Evolutionary conservation across 2,888 invertebrate genomes (phyloP).

Genomic region (Campopleginae sp.): DNA sequence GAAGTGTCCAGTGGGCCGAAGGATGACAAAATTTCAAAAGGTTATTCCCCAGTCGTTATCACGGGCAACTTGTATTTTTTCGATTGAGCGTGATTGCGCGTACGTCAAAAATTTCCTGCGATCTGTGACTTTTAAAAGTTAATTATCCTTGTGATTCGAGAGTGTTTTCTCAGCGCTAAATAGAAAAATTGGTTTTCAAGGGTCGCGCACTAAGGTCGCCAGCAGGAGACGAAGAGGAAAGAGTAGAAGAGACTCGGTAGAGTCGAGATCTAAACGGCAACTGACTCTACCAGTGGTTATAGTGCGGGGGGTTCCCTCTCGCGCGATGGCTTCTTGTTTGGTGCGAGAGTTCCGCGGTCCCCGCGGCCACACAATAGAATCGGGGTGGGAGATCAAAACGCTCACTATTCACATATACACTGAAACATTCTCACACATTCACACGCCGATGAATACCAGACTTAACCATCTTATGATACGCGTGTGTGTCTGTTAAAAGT

Average conservation of each 20-base stretch:
- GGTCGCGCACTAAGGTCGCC: neutral
- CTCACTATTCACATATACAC: slow-evolving; percentile 70
- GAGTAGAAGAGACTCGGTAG: slow-evolving; percentile 69
- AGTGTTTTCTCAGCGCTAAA: neutral
- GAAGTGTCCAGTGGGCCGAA: slow-evolving; percentile 67
- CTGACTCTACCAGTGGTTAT: slow-evolving; percentile 74
- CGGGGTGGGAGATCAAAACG: slow-evolving; percentile 82
- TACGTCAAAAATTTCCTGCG: neutral
- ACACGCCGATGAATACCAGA: slow-evolving; percentile 30
- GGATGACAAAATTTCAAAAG: slow-evolving; percentile 38
- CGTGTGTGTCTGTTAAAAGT: neutral
- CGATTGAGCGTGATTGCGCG: neutral
- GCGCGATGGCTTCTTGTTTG: slow-evolving; percentile 77
- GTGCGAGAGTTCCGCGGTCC: slow-evolving; percentile 70
- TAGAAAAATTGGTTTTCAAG: neutral
- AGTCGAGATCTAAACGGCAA: slow-evolving; percentile 80
- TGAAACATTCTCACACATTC: slow-evolving; percentile 8
- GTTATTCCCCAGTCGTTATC: neutral
- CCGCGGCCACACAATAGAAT: slow-evolving; percentile 77
- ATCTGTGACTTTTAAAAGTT: neutral
- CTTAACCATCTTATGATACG: neutral
- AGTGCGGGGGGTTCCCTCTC: slow-evolving; percentile 34
- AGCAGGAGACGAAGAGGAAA: slow-evolving; percentile 1
- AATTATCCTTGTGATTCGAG: neutral
- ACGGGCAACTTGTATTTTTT: slow-evolving; percentile 25